These are phyloP conservation scores for Chiridota heheva DNA, from an alignment of 35 echinoderm and acorn worm genomes.

Conservation along the genomic window DNA sequence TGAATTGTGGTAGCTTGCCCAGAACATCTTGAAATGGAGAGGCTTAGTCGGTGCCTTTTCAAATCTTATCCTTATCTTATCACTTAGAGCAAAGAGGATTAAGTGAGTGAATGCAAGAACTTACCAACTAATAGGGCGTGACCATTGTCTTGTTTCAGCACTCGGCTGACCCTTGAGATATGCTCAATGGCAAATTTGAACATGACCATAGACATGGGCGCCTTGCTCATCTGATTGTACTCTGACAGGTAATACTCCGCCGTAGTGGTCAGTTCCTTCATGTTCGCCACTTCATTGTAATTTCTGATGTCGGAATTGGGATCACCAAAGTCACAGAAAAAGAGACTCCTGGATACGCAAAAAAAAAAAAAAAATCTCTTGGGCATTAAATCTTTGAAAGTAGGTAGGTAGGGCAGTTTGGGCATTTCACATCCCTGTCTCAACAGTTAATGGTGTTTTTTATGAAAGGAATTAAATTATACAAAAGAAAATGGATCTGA, in stretches of 20 bases:
- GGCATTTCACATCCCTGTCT: neutral
- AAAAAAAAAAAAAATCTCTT: neutral
- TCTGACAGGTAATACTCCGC: conserved; percentile 87
- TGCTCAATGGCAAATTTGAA: conserved; percentile 99
- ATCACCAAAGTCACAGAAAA: conserved; percentile 94
- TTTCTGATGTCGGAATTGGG: conserved; percentile 75
- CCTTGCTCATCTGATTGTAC: conserved; percentile 96
- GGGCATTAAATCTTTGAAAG: neutral
- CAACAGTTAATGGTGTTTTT: neutral
- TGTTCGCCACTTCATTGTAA: conserved; percentile 87
- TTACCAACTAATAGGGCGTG: conserved; percentile 88
- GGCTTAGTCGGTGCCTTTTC: too few species aligned
- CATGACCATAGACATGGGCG: conserved; percentile 97
- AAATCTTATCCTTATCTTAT: neutral
- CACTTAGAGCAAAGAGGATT: neutral
- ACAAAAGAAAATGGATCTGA: too few species aligned
- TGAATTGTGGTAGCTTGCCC: too few species aligned
- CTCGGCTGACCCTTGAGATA: conserved; percentile 87
- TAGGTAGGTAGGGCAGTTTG: neutral
- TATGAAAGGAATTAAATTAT: neutral
- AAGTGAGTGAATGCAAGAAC: too few species aligned
- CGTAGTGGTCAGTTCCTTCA: conserved; percentile 68
- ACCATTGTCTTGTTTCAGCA: conserved; percentile 97
- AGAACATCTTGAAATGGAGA: too few species aligned
- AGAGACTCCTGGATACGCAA: conserved; percentile 61